Evolutionary conservation across 2,797 vertebrate genomes (phyloP).

Genomic region (Sebastes flavidus): DNA sequence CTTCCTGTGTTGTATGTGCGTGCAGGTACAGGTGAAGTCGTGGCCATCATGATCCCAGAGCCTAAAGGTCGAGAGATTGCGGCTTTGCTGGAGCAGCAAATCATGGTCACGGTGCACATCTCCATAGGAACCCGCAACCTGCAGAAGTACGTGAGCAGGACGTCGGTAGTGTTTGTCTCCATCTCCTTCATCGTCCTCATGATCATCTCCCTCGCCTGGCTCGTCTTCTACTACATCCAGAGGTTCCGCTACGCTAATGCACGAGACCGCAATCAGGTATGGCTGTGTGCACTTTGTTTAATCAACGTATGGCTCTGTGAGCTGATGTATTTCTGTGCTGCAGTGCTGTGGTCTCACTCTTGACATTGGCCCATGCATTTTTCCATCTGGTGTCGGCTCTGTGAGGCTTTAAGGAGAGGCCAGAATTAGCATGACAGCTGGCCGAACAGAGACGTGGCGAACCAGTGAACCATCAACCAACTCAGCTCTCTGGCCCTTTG

Average conservation of each 20-base stretch:
- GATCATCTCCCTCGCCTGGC: constrained; percentile 99
- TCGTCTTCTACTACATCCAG: constrained; percentile 99
- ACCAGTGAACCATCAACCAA: constrained; percentile 56
- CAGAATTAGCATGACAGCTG: constrained; percentile 56
- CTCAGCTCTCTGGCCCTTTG: constrained; percentile 2
- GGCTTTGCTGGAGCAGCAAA: constrained; percentile 88
- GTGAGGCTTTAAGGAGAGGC: constrained; percentile 1
- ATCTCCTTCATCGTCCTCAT: constrained; percentile 99
- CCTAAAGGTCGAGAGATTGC: constrained; percentile 93
- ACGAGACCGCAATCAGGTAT: constrained; percentile 96
- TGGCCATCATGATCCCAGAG: constrained; percentile 98
- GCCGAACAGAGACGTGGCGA: constrained; percentile 9
- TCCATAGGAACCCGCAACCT: constrained; percentile 97
- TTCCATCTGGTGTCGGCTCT: constrained; percentile 23
- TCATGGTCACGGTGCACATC: constrained; percentile 91
- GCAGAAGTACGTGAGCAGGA: constrained; percentile 98
- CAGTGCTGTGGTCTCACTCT: neutral
- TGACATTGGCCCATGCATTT: neutral
- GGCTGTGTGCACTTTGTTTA: neutral
- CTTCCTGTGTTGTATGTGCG: neutral
- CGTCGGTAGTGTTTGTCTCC: constrained; percentile 97
- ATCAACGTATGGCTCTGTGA: neutral
- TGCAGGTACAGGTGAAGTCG: constrained; percentile 91
- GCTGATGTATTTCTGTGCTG: neutral
- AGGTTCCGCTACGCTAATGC: constrained; percentile 98